Percentiles rank a stretch among this genome's conserved stretches.
These are phyloP conservation scores for Drosophila novamexicana DNA, from an alignment of 1,140 invertebrate genomes.

Conservation along the genomic window DNA sequence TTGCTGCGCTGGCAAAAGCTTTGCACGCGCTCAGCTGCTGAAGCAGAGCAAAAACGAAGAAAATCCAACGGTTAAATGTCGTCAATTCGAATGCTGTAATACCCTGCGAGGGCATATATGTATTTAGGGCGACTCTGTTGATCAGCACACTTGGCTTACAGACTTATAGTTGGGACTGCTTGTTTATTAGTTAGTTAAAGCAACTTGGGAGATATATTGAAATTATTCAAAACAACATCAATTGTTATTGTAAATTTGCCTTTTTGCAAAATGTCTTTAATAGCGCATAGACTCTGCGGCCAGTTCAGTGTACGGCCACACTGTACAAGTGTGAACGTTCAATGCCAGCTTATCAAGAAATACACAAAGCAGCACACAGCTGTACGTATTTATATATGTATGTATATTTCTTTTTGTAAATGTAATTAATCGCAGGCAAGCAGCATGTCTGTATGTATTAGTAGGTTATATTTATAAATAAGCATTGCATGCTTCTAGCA, in stretches of 20 bases:
- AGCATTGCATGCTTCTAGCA: background rate
- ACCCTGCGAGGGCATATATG: background rate
- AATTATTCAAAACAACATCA: too few species aligned
- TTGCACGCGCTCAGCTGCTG: constrained; percentile 71
- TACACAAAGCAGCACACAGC: constrained; percentile 33
- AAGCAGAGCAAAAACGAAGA: constrained; percentile 40
- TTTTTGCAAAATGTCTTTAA: background rate
- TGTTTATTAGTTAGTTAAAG: too few species aligned
- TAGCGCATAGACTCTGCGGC: background rate
- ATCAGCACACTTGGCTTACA: background rate
- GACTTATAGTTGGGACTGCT: background rate
- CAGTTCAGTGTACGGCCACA: constrained; percentile 29
- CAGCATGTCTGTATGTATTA: background rate
- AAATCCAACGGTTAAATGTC: background rate
- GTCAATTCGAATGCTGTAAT: background rate
- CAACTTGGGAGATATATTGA: too few species aligned
- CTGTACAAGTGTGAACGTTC: constrained; percentile 43
- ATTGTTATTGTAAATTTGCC: too few species aligned
- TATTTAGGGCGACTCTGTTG: background rate
- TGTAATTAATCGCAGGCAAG: background rate
- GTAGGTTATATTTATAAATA: constrained; percentile 18
- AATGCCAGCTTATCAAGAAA: constrained; percentile 74
- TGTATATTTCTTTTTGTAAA: background rate
- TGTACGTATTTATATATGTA: background rate
- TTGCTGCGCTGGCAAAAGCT: constrained; percentile 78